These are phyloP conservation scores for Premnoplex brunnescens DNA, from an alignment of 2,797 vertebrate species.

Conservation along the genomic window DNA sequence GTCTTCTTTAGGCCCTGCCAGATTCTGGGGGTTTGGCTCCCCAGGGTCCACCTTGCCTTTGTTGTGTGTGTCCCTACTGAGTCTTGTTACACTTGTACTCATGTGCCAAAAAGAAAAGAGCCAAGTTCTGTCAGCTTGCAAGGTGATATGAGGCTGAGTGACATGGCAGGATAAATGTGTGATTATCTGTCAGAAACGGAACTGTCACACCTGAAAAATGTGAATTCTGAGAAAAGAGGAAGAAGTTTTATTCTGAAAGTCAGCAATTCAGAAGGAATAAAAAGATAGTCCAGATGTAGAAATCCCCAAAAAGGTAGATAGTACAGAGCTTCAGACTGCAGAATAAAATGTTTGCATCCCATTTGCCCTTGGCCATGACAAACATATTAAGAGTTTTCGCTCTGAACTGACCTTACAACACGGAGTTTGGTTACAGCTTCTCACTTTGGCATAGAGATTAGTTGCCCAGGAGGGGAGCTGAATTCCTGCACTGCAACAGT, in stretches of 20 bases:
- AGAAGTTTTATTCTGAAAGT: neutral
- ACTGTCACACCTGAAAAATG: neutral
- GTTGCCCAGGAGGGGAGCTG: neutral
- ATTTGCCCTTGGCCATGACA: neutral
- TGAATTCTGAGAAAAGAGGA: neutral
- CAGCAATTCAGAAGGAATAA: neutral
- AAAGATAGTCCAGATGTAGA: neutral
- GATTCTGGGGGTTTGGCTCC: neutral
- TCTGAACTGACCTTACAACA: neutral
- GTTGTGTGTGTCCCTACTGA: rapidly evolving
- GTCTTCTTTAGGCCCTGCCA: rapidly evolving
- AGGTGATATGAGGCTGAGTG: neutral
- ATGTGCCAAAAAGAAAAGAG: rapidly evolving
- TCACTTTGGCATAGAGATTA: neutral
- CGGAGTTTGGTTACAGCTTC: neutral
- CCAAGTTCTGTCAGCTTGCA: rapidly evolving
- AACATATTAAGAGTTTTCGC: neutral
- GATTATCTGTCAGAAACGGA: neutral
- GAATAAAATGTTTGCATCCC: neutral
- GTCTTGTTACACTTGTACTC: neutral
- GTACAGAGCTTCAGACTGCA: neutral
- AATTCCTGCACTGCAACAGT: neutral
- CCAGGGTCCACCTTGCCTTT: neutral
- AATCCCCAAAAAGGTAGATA: neutral
- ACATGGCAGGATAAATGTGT: neutral